These are phyloP conservation scores for Nanger granti DNA, from an alignment of 2,113 vertebrate species.

Conservation along the genomic window DNA sequence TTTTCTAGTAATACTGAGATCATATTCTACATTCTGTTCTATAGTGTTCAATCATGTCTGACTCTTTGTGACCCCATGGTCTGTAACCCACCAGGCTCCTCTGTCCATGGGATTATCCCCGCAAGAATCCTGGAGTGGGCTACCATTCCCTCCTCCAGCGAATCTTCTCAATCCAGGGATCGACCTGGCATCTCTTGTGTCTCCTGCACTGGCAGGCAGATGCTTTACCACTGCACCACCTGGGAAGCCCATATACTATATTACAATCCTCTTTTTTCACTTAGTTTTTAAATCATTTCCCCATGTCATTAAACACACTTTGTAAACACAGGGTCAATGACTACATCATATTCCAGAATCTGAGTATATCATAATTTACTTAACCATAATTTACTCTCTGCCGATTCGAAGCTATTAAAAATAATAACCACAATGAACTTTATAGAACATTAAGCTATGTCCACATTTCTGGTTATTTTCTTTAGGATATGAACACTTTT, in stretches of 20 bases:
- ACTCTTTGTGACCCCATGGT: neutral
- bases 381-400: slow-evolving; percentile 28
- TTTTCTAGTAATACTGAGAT: slow-evolving; percentile 19
- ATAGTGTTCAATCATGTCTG: neutral
- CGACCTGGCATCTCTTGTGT: neutral
- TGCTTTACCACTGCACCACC: neutral
- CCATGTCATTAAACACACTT: neutral
- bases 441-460: neutral
- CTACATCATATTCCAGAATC: slow-evolving; percentile 12
- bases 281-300: slow-evolving; percentile 17
- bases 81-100: neutral
- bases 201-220: neutral
- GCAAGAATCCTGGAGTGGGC: neutral
- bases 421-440: slow-evolving; percentile 1
- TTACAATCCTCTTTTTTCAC: neutral
- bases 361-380: slow-evolving; percentile 27
- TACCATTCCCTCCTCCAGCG: neutral
- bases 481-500: slow-evolving; percentile 10
- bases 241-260: neutral
- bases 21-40: neutral
- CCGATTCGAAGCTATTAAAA: slow-evolving; percentile 22
- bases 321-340: slow-evolving; percentile 23
- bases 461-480: slow-evolving; percentile 17
- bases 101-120: neutral
- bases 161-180: neutral